Evolutionary conservation across 2,113 vertebrate species (phyloP), one percentile per base, ranked within the genome.

Genomic region (Vicugna pacos): DNA sequence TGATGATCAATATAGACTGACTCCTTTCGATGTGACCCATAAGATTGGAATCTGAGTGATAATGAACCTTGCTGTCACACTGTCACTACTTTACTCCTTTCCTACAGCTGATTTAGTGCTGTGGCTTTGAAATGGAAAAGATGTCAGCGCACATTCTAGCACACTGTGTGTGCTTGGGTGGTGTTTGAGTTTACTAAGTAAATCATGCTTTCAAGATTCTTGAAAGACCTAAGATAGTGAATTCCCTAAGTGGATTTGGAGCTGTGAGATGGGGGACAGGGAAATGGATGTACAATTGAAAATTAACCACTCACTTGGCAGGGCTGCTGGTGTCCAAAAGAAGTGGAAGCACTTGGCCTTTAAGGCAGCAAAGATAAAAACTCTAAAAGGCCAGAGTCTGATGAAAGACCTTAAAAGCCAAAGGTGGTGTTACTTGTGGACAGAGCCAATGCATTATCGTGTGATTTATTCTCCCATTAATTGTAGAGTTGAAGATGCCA

Each of bases 291-390:
- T 82, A 3, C 13, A 75, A 35, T 5, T 70, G 56, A 91, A 86
- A 89, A 93, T 89, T 64, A 52, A 82, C 62, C 24, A 19, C 20
- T 26, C 28, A 16, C 38, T 62, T 88, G 64, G 32, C 86, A 73
- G 28, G 30, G 46, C 56, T 87, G 15, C 60, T 70, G 46, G 50
- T 93, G n/a, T 69, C 22, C 4, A 10, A 32, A 72, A 83, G 79
- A 88, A 92, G n/a, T 72, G 16, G 56, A n/a, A 9, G 35, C 14
- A 79, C n/a, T 82, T 97, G 94, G 91, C 95, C 93, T 97, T 97
- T 96, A 87, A 89, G 72, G 67, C 67, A 91, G 94, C 64, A 82
- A 84, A 95, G 91, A 82, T 56, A 56, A 92, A 81, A 81, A 84
- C 24, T 79, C n/a, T 17, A 69, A 92, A 91, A 94, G 46, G 42